Base-by-base conservation (phyloP, 2,888 invertebrate species). In the Cheilosia pagana region DNA sequence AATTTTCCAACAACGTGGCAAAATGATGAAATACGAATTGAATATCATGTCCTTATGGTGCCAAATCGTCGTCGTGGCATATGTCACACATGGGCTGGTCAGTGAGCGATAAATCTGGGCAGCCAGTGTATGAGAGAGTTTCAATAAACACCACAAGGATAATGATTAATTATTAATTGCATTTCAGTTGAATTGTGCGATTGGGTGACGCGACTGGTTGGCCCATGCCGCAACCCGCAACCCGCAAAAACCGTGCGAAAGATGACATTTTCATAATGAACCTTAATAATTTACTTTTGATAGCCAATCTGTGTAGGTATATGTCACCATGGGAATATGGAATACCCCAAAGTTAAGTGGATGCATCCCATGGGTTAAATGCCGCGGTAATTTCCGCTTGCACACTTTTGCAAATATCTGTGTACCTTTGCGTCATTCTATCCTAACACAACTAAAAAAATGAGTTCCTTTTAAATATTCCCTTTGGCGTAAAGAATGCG, bases 141-240 rank as follows among this genome's bases (percentile, higher is more conserved):
- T 65, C 77, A 81, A 53, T 77, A 57, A 74, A 65, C 76, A 71
- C 77, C 63, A 63, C 62, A 31, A 35, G 60, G 77, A 62, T 82
- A 77, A 82, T 82, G 72, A 45, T 82, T 82, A 77, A 77, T 82
- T 82, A 82, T 82, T 82, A 82, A 82, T 82, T 53, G 43, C 67
- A 67, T 62, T 82, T 72, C 59, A 35, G 53, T 21, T 28, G 23
- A 39, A 41, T 48, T 67, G 25, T 39, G 55, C 8, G 12, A 50
- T 41, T 25, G 50, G 63, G 19, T 45, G n/a, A n/a, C 6, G 16
- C 43, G 16, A n/a, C n/a, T n/a, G n/a, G 7, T 4, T 16, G 25
- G 14, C 14, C 12, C 12, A 14, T 4, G 4, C 21, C 3, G 16
- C 19, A 41, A 21, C 55, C 25, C 25, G 4, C 5, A 23, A 23